phyloP scores from a whole-genome alignment of 2,797 vertebrate genomes.

The Choloepus didactylus region DNA sequence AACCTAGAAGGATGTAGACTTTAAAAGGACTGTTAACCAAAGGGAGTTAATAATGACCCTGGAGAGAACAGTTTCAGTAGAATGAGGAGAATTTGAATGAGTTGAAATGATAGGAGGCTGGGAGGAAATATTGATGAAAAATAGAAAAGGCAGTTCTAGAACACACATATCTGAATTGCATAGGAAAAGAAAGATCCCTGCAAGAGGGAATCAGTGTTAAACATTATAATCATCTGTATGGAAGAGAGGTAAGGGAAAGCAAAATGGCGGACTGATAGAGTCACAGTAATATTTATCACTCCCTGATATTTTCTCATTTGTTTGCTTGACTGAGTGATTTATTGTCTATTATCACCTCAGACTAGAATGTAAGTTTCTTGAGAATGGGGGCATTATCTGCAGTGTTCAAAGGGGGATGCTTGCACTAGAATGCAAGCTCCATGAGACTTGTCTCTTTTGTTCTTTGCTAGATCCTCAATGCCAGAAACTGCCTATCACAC shows the following conservation, averaged over 20 bases:
- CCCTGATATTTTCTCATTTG: neutral
- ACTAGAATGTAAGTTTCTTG: neutral
- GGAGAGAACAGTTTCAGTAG: slow-evolving; percentile 11
- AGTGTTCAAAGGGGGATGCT: neutral
- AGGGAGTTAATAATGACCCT: slow-evolving; percentile 46
- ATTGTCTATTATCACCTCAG: neutral
- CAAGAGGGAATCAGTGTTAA: neutral
- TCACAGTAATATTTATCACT: neutral
- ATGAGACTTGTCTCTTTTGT: neutral
- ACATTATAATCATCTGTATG: neutral
- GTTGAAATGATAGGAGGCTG: neutral
- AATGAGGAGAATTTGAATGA: neutral
- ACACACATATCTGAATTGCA: neutral
- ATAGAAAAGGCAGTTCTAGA: neutral
- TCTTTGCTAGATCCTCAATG: neutral
- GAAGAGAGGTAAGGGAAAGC: neutral
- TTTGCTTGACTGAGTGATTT: slow-evolving; percentile 16
- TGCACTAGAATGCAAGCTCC: neutral
- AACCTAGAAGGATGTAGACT: neutral
- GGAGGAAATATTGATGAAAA: slow-evolving; percentile 30
- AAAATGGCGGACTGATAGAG: neutral
- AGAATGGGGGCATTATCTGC: neutral
- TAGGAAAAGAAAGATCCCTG: neutral
- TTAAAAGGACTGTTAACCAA: slow-evolving; percentile 13
- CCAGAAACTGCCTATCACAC: neutral